Conservation (phyloP, 37 sponge, comb jelly and placozoan genomes). For the Cliona cf. orientalis region DNA sequence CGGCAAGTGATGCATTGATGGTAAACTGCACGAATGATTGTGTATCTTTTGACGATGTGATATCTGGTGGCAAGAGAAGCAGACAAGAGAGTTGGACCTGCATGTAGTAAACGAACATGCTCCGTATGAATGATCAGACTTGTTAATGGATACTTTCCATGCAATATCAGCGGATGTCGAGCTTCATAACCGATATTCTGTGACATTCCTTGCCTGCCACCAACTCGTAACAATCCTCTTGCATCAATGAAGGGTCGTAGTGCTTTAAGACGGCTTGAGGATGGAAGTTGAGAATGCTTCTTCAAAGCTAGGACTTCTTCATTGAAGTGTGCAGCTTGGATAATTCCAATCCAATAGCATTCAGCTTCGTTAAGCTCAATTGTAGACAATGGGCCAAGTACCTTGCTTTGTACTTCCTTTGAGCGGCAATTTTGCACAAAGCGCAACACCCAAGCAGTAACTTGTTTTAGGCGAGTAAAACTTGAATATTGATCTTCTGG, state of each 20-base stretch:
- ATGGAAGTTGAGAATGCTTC: not conserved
- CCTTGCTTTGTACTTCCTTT: not conserved
- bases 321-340: conserved; percentile 5
- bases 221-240: not conserved
- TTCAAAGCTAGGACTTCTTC: not conserved
- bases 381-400: not conserved
- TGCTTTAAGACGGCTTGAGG: not conserved
- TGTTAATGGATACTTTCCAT: not conserved
- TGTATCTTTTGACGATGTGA: not conserved
- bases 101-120: conserved; percentile 8
- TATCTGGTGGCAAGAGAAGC: not conserved
- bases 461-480: conserved; percentile 1
- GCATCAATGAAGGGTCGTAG: conserved; percentile 4
- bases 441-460: conserved; percentile 31
- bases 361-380: conserved; percentile 11
- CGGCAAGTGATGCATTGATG: not conserved
- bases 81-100: conserved; percentile 17
- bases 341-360: conserved; percentile 21
- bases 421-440: conserved; percentile 19
- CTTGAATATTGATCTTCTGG: conserved; percentile 27
- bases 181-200: not conserved
- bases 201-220: conserved; percentile 7
- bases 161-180: not conserved
- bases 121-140: not conserved
- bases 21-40: not conserved